Percentiles rank a stretch among this genome's conserved stretches.
These are phyloP conservation scores for Alcis repandata DNA, from an alignment of 2,888 invertebrate species.

Conservation along the genomic window DNA sequence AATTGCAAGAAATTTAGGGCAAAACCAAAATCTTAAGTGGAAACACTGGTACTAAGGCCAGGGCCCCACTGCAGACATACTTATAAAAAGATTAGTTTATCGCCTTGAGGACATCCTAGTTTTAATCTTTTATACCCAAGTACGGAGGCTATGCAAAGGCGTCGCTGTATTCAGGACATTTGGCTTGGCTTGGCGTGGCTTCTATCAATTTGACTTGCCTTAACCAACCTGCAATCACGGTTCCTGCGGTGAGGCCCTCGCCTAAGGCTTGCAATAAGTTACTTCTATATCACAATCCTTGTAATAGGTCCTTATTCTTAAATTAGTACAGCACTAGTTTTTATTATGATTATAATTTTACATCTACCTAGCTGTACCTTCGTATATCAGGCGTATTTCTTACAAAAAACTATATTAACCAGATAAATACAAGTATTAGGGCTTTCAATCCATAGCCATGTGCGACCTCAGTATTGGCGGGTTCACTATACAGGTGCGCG, in stretches of 20 bases:
- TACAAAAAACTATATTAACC: neutral
- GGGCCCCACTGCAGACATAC: neutral
- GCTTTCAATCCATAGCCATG: neutral
- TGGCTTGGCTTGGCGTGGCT: too few relatives aligned
- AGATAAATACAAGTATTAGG: neutral
- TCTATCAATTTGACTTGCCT: neutral
- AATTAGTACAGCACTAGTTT: conserved; percentile 57
- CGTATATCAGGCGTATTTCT: conserved; percentile 13
- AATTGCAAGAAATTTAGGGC: too few relatives aligned
- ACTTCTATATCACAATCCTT: conserved; percentile 78
- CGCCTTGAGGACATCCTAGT: too few relatives aligned
- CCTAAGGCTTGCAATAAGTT: conserved; percentile 64
- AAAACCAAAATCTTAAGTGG: too few relatives aligned
- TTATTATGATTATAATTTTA: conserved; percentile 51
- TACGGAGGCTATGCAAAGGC: too few relatives aligned
- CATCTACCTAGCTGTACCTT: conserved; percentile 24
- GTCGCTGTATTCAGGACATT: too few relatives aligned
- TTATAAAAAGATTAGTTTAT: too few relatives aligned
- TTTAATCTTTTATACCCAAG: too few relatives aligned
- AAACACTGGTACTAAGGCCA: too few relatives aligned
- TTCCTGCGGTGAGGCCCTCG: neutral
- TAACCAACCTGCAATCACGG: neutral
- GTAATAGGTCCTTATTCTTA: conserved; percentile 61
- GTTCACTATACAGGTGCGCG: too few relatives aligned
- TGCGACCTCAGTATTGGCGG: too few relatives aligned